A percentile compares a stretch with the other conserved stretches of the same genome.
Conservation (phyloP, 2,888 invertebrate species). For the Mechanitis messenoides region DNA sequence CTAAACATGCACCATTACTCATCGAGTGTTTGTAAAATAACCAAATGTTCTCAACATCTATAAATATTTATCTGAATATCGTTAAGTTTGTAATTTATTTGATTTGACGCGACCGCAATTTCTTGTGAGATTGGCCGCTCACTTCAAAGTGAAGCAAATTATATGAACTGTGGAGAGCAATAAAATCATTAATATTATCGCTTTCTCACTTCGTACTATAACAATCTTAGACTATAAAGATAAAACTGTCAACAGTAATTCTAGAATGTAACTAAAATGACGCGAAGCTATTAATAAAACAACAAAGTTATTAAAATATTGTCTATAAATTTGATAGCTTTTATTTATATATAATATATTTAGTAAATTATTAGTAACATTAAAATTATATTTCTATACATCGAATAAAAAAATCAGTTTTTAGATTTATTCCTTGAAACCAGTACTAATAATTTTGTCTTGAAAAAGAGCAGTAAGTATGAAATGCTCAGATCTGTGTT, state of each 20-base stretch:
- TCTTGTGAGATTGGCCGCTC: slow-evolving; percentile 44
- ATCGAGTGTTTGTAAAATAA: slow-evolving; percentile 69
- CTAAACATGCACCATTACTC: slow-evolving; percentile 65
- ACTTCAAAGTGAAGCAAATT: slow-evolving; percentile 40
- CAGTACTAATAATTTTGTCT: not conserved
- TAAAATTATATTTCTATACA: not conserved
- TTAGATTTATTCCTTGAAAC: not conserved
- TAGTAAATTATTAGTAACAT: too few relatives aligned
- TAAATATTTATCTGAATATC: slow-evolving; percentile 66
- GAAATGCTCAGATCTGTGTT: not conserved
- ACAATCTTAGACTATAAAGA: slow-evolving; percentile 24
- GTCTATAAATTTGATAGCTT: not conserved
- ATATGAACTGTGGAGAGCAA: slow-evolving; percentile 25
- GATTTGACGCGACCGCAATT: slow-evolving; percentile 57
- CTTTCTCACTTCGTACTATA: slow-evolving; percentile 23
- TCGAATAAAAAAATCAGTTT: too few relatives aligned
- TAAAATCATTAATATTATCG: slow-evolving; percentile 27
- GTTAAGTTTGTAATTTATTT: slow-evolving; percentile 67
- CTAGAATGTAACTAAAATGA: slow-evolving; percentile 15
- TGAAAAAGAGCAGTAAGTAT: not conserved
- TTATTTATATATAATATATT: too few relatives aligned
- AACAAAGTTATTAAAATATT: slow-evolving; percentile 12
- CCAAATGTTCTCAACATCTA: slow-evolving; percentile 53
- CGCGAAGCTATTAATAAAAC: slow-evolving; percentile 13
- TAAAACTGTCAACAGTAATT: slow-evolving; percentile 24